Conservation (phyloP, 2,797 vertebrate genomes). For the Phalanger gymnotis region DNA sequence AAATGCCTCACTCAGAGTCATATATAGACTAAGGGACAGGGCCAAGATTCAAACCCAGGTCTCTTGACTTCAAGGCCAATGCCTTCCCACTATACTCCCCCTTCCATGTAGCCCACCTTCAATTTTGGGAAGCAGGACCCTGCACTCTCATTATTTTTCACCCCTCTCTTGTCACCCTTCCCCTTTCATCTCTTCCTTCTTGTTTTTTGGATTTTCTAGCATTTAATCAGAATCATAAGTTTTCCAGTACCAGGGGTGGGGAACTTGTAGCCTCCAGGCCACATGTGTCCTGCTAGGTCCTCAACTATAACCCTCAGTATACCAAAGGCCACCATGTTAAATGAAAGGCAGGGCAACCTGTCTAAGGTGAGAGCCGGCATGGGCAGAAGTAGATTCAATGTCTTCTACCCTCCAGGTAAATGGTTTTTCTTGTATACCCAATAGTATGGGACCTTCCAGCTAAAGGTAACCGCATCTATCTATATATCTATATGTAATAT, state of each 20-base stretch:
- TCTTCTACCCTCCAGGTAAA: background rate
- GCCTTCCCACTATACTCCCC: background rate
- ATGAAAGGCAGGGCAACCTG: background rate
- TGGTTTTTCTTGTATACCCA: background rate
- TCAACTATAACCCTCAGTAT: too few relatives aligned
- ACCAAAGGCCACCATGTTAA: background rate
- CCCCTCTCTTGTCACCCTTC: background rate
- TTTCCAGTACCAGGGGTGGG: too few relatives aligned
- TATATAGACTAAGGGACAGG: background rate
- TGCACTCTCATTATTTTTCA: background rate
- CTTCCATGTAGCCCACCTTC: background rate
- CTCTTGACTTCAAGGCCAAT: background rate
- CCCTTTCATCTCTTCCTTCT: background rate
- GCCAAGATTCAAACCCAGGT: background rate
- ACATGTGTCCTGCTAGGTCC: too few relatives aligned
- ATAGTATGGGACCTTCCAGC: background rate
- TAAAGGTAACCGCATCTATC: background rate
- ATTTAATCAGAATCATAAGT: background rate
- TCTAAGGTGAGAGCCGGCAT: background rate
- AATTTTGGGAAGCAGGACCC: background rate
- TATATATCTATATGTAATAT: too few relatives aligned
- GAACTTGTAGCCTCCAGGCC: too few relatives aligned
- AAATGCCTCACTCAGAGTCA: background rate
- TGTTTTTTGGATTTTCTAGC: background rate
- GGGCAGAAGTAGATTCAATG: background rate